Evolutionary conservation across 2,888 invertebrate species (phyloP).

Genomic region (Bruchidius siliquastri): DNA sequence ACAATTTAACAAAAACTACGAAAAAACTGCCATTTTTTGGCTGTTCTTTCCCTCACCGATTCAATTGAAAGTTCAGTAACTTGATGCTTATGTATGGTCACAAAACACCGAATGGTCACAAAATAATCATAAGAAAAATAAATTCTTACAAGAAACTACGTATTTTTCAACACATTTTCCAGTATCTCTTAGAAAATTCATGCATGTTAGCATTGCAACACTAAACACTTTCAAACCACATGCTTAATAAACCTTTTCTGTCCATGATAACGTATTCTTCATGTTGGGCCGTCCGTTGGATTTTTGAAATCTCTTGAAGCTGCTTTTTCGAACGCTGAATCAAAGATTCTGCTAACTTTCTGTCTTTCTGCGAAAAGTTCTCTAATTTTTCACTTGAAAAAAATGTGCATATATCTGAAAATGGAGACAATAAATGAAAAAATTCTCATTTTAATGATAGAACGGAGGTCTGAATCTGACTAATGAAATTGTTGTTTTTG

Average conservation of each 20-base stretch:
- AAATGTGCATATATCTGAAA: slow-evolving; percentile 31
- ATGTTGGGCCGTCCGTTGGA: slow-evolving; percentile 14
- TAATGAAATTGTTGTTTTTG: no score
- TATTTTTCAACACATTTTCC: no score
- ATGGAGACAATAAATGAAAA: neutral
- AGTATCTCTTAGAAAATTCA: neutral
- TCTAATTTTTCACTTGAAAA: slow-evolving; percentile 23
- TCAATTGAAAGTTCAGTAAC: no score
- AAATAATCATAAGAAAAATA: no score
- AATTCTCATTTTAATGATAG: no score
- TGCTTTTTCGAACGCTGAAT: slow-evolving; percentile 28
- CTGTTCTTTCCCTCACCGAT: no score
- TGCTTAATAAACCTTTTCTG: slow-evolving; percentile 15
- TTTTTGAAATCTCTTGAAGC: slow-evolving; percentile 26
- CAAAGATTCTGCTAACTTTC: slow-evolving; percentile 23
- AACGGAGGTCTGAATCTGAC: no score
- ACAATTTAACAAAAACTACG: no score
- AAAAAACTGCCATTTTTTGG: no score
- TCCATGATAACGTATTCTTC: slow-evolving; percentile 32
- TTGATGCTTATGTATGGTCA: no score
- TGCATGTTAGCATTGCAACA: neutral
- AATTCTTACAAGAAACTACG: no score
- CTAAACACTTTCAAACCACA: slow-evolving; percentile 1
- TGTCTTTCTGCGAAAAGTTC: slow-evolving; percentile 21
- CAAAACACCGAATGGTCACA: no score